Percentiles rank a stretch among this genome's conserved stretches.
Conservation (phyloP, 2,797 vertebrate species). For the Ispidina lecontei region DNA sequence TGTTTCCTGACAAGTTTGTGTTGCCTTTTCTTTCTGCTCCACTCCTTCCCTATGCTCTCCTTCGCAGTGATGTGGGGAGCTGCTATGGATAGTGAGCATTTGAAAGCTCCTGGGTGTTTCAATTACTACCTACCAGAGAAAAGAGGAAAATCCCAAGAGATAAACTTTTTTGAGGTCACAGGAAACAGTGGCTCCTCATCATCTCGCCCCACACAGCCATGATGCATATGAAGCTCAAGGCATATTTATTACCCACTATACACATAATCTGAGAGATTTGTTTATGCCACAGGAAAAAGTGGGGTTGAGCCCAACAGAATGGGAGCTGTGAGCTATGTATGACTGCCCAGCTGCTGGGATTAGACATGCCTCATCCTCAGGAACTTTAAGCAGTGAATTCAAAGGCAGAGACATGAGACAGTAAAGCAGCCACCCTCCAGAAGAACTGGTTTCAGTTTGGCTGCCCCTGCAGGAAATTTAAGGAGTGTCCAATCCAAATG, state of each 20-base stretch:
- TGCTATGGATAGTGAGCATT: background rate
- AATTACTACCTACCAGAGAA: background rate
- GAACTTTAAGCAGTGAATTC: background rate
- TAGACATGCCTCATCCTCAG: background rate
- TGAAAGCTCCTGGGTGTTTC: background rate
- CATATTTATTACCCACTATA: background rate
- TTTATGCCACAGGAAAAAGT: background rate
- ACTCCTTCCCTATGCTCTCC: rapidly evolving
- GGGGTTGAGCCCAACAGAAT: background rate
- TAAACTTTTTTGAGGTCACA: background rate
- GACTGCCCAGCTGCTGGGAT: background rate
- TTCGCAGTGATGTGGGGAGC: background rate
- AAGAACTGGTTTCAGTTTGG: background rate
- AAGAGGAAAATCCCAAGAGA: background rate
- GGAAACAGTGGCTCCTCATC: background rate
- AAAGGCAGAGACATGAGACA: background rate
- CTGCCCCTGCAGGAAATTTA: background rate
- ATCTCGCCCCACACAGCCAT: background rate
- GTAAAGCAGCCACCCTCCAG: background rate
- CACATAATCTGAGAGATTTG: background rate
- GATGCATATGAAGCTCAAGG: background rate
- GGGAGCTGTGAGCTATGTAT: background rate
- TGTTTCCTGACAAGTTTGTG: background rate
- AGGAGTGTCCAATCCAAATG: background rate
- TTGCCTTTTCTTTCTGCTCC: background rate